Conservation (phyloP, 2,888 invertebrate genomes). For the Spilosoma lubricipeda region DNA sequence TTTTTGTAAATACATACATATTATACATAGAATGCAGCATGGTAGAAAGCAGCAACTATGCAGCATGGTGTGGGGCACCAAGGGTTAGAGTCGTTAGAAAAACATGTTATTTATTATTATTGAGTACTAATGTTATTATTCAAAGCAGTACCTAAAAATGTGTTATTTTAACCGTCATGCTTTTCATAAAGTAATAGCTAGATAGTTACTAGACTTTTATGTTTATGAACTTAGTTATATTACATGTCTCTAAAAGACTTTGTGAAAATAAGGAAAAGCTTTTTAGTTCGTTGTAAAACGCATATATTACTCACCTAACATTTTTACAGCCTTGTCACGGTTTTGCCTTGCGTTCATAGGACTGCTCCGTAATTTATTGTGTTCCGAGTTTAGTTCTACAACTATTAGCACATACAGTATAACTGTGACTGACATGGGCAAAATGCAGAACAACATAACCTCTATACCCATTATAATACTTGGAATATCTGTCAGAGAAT, state of each 20-base stretch:
- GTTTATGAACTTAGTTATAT: background rate
- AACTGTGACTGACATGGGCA: conserved; percentile 93
- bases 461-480: conserved; percentile 83
- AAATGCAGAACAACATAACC: conserved; percentile 92
- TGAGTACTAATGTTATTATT: no score
- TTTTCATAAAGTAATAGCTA: no score
- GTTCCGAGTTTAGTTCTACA: conserved; percentile 88
- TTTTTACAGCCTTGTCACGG: conserved; percentile 89
- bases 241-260: background rate
- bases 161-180: background rate
- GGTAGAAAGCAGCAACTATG: no score
- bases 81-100: no score
- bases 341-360: conserved; percentile 75
- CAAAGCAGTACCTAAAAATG: no score
- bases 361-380: conserved; percentile 82
- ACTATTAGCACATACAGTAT: conserved; percentile 93
- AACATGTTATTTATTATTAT: no score
- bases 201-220: no score
- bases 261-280: background rate
- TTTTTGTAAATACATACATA: no score
- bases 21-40: no score
- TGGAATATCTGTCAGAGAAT: conserved; percentile 61
- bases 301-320: conserved; percentile 89
- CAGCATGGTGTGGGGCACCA: no score
- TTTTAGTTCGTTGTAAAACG: background rate